These are phyloP conservation scores for Parapristionchus giblindavisi DNA, from an alignment of 2,888 invertebrate genomes.

Conservation along the genomic window DNA sequence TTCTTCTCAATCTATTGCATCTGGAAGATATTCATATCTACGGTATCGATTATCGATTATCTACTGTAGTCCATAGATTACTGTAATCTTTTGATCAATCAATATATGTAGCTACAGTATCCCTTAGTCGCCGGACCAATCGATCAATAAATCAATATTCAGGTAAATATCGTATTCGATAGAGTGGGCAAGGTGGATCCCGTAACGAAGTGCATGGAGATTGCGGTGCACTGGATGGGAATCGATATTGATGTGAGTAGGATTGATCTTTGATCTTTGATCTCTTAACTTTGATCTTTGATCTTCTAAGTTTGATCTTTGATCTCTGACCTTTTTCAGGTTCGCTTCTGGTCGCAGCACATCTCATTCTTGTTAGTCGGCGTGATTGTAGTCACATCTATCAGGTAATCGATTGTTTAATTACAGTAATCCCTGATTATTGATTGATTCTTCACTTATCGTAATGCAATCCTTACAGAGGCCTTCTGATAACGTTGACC, in stretches of 20 bases:
- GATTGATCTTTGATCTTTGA: neutral
- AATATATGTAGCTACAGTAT: no score
- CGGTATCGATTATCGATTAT: slow-evolving; percentile 45
- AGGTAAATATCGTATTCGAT: slow-evolving; percentile 96
- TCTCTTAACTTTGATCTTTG: no score
- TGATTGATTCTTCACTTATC: no score
- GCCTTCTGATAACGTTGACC: slow-evolving; percentile 91
- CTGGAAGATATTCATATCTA: slow-evolving; percentile 94
- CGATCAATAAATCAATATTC: neutral
- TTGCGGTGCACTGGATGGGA: slow-evolving; percentile 94
- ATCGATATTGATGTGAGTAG: slow-evolving; percentile 83
- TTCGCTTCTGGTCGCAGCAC: slow-evolving; percentile 99
- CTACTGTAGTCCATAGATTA: no score
- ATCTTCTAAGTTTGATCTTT: neutral
- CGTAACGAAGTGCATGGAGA: slow-evolving; percentile 93
- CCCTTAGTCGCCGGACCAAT: no score
- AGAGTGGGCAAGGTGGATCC: slow-evolving; percentile 96
- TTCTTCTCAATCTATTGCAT: slow-evolving; percentile 97
- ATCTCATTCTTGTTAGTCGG: slow-evolving; percentile 96
- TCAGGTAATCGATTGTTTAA: slow-evolving; percentile 76
- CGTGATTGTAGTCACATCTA: slow-evolving; percentile 96
- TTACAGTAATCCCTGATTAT: neutral
- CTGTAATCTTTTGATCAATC: no score
- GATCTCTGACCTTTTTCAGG: slow-evolving; percentile 72
- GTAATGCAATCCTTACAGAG: slow-evolving; percentile 35